Base-by-base conservation (phyloP, 2,113 vertebrate genomes). In the Perccottus glenii region DNA sequence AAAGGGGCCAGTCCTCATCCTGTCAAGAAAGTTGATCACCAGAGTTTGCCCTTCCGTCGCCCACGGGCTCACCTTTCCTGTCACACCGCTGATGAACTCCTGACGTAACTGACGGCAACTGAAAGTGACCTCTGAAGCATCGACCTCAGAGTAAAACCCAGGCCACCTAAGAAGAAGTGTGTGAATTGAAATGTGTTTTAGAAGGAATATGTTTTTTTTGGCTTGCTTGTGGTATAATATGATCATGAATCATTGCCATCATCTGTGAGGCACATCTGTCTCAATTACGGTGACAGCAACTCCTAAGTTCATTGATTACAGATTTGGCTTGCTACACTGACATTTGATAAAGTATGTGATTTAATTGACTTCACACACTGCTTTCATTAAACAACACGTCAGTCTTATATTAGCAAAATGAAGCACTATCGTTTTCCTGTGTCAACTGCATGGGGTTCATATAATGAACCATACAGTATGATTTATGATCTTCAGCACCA, bases 401-500 rank as follows among this genome's bases (percentile, higher is more conserved):
- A 63, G 49, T 70, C 52, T 38, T 52, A 46, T 76, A 65, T 73
- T 57, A 81, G 68, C 15, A 14, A 46, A 72, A 60, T 55, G 61
- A 80, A 67, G 40, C 12, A 10, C 47, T 15, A 16, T 35, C 12
- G 48, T 75, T 80, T 68, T 11, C 70, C 55, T 27, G 12, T 60
- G 55, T 79, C 74, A 61, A 67, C 77, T 5, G 64, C 46, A 45
- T 49, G 59, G 60, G 50, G 53, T 65, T 55, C 63, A 44, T 42
- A 0, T 60, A 70, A 65, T 75, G 77, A 81, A 70, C 50, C 19
- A 27, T 50, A 46, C 33, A 27, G 6, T 9, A 33, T 79, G 80
- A 86, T 78, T 84, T 77, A 82, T 58, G 57, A 10, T 6, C 15
- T 15, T 12, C 33, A 42, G 42, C 33, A 9, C 57, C 46, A 27